Evolutionary conservation across 2,113 vertebrate genomes (phyloP), one percentile per base, ranked within the genome.

Genomic region (Hiodon alosoides): DNA sequence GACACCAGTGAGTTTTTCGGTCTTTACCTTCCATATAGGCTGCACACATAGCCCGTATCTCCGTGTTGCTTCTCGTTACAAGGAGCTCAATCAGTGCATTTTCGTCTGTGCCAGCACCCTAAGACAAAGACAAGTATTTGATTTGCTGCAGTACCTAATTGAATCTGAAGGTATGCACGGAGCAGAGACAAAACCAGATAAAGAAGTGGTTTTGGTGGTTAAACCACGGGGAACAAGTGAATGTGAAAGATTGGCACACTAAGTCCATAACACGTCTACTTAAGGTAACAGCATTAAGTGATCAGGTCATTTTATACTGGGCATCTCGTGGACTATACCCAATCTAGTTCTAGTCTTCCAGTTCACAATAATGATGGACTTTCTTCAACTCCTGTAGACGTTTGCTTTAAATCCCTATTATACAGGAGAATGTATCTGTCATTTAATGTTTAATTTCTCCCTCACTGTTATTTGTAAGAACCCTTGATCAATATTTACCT

Each of bases 41-140:
- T 67, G 87, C 80, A 0, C 92, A 94, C 91, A 99, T 96, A 69
- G 91, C 94, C 0, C 67, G 81, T 67, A 99, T 96, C 83, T 98
- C 91, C 11, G 86, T 85, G 46, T 98, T 98, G 88, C 85, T 94
- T 81, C 96, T 89, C 0, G 96, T 95, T 69, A 93, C 93, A 81
- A 99, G 86, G 83, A 98, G 97, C 89, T 99, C 97, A 0, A 97
- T 96, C 71, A 99, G 90, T 74, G 92, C 68, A 0, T 94, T 93
- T 81, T 99, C 97, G 17, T 99, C 96, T 0, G 97, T 99, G 66
- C 97, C 97, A 0, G 91, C 94, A 0, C 97, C 97, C 97, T 99
- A 81, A 14, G 78, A 85, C 0, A 72, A 53, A 72, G 50, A 72
- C 9, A 2, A 67, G 7, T 7, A 52, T 6, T 11, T 66, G 61